These are phyloP conservation scores for Saccopteryx bilineata DNA, from an alignment of 2,113 vertebrate species.

Conservation along the genomic window DNA sequence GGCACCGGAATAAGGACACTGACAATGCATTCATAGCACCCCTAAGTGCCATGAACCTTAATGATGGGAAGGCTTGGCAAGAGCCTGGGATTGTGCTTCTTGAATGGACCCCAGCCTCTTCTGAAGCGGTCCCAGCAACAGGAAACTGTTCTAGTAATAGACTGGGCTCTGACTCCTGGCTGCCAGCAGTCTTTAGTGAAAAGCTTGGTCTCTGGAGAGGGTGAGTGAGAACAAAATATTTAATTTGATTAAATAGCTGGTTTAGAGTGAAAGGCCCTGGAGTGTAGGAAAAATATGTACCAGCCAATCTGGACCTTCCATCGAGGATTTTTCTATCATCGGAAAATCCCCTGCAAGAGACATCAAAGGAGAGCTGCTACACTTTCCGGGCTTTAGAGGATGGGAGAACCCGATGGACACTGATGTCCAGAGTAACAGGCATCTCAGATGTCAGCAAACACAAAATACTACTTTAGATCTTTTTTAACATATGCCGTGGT, in stretches of 20 bases:
- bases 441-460: background rate
- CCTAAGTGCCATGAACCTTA: constrained; percentile 71
- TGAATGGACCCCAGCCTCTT: constrained; percentile 66
- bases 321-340: background rate
- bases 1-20: background rate
- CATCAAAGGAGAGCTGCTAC: background rate
- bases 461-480: background rate
- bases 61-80: constrained; percentile 77
- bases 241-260: constrained; percentile 71
- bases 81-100: constrained; percentile 78
- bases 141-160: constrained; percentile 80
- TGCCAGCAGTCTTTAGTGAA: constrained; percentile 78
- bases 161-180: constrained; percentile 75
- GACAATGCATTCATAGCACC: constrained; percentile 73
- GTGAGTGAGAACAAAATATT: constrained; percentile 63
- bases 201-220: constrained; percentile 65
- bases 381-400: background rate
- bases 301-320: background rate
- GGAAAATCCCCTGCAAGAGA: background rate
- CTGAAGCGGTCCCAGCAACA: constrained; percentile 68
- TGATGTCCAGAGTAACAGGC: background rate
- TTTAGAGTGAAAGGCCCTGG: constrained; percentile 70
- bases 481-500: background rate
- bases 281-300: constrained; percentile 18
- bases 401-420: background rate